These are phyloP conservation scores for Agrypnia vestita DNA, from an alignment of 1,140 invertebrate genomes.

Conservation along the genomic window DNA sequence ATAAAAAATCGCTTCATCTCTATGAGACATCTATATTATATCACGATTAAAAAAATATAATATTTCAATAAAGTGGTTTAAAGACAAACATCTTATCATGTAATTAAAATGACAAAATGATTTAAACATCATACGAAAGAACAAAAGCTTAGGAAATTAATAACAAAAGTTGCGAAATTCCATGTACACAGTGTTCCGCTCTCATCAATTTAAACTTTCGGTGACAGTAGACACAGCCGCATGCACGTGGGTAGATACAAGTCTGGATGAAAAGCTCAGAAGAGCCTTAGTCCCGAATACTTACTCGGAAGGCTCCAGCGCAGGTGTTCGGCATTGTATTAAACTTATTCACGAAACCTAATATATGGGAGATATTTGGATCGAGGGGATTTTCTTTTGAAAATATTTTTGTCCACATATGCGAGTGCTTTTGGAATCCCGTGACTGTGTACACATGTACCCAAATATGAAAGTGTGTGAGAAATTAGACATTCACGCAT, in stretches of 20 bases:
- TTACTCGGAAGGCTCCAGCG: neutral
- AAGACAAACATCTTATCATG: too few relatives aligned
- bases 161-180: conserved; percentile 40
- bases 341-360: conserved; percentile 29
- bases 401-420: conserved; percentile 5
- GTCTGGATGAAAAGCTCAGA: conserved; percentile 2
- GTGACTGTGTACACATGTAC: too few relatives aligned
- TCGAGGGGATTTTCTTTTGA: conserved; percentile 5
- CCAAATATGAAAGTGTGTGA: too few relatives aligned
- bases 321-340: conserved; percentile 36
- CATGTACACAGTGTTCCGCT: conserved; percentile 22
- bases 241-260: neutral
- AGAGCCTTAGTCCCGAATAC: conserved; percentile 12
- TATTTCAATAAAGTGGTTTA: too few relatives aligned
- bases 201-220: conserved; percentile 49
- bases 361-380: conserved; percentile 7
- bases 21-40: too few relatives aligned
- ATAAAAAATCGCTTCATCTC: too few relatives aligned
- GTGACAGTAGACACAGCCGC: conserved; percentile 23
- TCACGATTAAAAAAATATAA: too few relatives aligned
- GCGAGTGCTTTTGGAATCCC: too few relatives aligned
- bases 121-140: conserved; percentile 6
- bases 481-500: too few relatives aligned
- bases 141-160: conserved; percentile 14
- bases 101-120: too few relatives aligned